phyloP scores from a whole-genome alignment of 1,140 invertebrate species.

The Trichomalopsis sarcophagae region DNA sequence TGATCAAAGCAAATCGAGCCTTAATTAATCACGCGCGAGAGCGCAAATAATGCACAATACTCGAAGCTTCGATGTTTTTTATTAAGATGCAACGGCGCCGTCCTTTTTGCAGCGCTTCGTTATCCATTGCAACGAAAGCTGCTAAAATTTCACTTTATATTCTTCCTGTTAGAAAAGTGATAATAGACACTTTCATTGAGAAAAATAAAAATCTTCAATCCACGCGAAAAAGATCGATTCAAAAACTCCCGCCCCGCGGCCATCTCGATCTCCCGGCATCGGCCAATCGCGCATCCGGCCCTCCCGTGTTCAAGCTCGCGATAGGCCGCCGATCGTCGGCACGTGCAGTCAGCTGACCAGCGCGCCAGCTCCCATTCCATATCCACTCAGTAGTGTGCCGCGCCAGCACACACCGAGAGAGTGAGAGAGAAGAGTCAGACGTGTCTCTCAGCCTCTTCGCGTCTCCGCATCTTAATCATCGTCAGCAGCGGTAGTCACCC shows the following conservation, averaged over 20 bases:
- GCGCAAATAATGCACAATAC: neutral
- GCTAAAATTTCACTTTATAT: no score
- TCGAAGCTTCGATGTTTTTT: neutral
- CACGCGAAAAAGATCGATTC: neutral
- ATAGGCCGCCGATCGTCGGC: slow-evolving; percentile 39
- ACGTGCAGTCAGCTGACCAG: slow-evolving; percentile 69
- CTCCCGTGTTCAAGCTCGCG: neutral
- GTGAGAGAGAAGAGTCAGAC: neutral
- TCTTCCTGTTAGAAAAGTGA: no score
- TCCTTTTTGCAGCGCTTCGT: neutral
- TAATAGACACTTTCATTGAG: no score
- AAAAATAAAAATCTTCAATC: no score
- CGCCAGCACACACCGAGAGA: neutral
- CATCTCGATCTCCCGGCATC: neutral
- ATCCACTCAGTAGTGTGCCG: neutral
- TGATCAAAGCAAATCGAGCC: neutral
- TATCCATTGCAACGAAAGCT: no score
- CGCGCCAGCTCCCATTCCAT: slow-evolving; percentile 49
- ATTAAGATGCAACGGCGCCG: neutral
- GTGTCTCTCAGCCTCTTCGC: neutral
- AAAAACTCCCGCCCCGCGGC: neutral
- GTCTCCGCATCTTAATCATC: neutral
- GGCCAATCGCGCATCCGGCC: neutral
- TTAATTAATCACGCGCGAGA: neutral
- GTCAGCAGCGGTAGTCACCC: neutral